Percentiles rank a stretch among this genome's conserved stretches.
phyloP scores from a whole-genome alignment of 2,113 vertebrate species.

The Carollia perspicillata region DNA sequence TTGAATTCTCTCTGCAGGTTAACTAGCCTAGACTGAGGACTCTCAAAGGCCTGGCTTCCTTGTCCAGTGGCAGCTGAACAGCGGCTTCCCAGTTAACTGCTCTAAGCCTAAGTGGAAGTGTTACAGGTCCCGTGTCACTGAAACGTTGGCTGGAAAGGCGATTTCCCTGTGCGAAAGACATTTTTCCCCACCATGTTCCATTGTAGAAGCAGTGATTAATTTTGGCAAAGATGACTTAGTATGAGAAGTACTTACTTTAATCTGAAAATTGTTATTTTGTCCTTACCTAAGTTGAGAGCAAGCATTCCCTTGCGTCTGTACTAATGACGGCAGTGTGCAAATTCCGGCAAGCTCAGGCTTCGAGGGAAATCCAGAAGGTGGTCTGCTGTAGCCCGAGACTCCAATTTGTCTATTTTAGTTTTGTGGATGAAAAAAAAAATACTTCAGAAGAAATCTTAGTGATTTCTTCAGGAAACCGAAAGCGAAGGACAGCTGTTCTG shows the following conservation, averaged over 20 bases:
- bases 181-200: neutral
- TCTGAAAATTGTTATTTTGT: neutral
- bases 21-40: neutral
- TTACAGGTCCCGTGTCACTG: neutral
- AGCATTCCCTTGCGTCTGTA: neutral
- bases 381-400: neutral
- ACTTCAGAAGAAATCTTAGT: neutral
- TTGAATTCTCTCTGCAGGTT: neutral
- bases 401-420: neutral
- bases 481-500: neutral
- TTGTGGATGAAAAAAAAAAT: neutral
- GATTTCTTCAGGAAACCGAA: neutral
- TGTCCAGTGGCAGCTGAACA: neutral
- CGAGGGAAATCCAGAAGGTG: neutral
- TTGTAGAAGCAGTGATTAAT: neutral
- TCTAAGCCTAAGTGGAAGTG: neutral
- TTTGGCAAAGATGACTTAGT: neutral
- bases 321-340: neutral
- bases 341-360: neutral
- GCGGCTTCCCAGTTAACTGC: too few species aligned
- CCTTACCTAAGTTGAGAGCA: neutral
- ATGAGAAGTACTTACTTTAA: conserved; percentile 13
- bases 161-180: neutral
- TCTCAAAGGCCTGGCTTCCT: neutral
- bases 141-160: neutral